phyloP scores from a whole-genome alignment of 2,113 vertebrate genomes.

The Abramis brama region DNA sequence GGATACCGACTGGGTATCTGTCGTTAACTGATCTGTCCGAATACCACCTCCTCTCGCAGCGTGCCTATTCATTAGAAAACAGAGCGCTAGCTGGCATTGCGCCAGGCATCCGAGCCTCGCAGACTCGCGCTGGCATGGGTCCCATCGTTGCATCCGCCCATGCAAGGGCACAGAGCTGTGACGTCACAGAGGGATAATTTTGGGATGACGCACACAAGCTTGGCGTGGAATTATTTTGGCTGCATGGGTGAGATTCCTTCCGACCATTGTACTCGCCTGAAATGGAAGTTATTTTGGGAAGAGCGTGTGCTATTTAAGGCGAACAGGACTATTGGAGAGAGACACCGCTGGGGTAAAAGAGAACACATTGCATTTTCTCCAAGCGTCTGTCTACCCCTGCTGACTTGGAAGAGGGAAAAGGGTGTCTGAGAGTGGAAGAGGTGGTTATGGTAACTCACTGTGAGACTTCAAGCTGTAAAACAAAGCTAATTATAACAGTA shows the following conservation, averaged over 20 bases:
- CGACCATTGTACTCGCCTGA: conserved; percentile 68
- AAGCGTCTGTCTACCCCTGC: conserved; percentile 53
- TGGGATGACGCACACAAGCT: conserved; percentile 68
- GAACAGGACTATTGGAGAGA: conserved; percentile 62
- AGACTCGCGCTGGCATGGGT: conserved; percentile 61
- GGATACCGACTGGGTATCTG: conserved; percentile 8
- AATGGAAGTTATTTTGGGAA: conserved; percentile 69
- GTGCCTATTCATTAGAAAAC: conserved; percentile 65
- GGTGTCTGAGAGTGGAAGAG: conserved; percentile 44
- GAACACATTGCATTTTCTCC: conserved; percentile 63
- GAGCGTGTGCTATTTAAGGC: conserved; percentile 61
- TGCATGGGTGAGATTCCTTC: conserved; percentile 70
- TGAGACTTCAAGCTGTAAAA: conserved; percentile 40
- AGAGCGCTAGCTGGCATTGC: conserved; percentile 63
- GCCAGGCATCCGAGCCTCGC: conserved; percentile 55
- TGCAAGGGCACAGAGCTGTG: conserved; percentile 57
- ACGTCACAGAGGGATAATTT: conserved; percentile 71
- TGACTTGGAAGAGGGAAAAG: conserved; percentile 39
- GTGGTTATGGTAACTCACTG: conserved; percentile 37
- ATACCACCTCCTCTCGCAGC: conserved; percentile 47
- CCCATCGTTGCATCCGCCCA: conserved; percentile 58
- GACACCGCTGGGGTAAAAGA: conserved; percentile 64
- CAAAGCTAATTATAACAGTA: conserved; percentile 49
- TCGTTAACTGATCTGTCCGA: conserved; percentile 51
- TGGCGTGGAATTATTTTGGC: conserved; percentile 67